Evolutionary conservation across 2,888 invertebrate species (phyloP).

Genomic region (Dryococelus australis): DNA sequence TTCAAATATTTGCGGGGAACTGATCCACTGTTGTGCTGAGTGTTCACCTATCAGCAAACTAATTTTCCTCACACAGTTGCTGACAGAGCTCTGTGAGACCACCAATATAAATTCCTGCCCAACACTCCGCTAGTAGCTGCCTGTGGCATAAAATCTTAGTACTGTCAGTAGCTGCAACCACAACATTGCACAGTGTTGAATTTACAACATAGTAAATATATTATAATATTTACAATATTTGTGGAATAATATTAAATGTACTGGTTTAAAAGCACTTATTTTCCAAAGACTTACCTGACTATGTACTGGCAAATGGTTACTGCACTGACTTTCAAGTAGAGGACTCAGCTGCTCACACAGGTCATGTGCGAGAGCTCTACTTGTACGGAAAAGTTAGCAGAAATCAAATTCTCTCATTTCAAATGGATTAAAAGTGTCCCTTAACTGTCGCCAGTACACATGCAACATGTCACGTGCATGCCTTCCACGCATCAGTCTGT

Average conservation of each 20-base stretch:
- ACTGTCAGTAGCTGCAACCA: slow-evolving; percentile 34
- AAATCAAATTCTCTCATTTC: background rate
- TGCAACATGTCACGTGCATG: background rate
- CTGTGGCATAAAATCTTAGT: slow-evolving; percentile 37
- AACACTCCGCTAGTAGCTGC: slow-evolving; percentile 36
- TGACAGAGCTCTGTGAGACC: slow-evolving; percentile 29
- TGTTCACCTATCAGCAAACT: slow-evolving; percentile 26
- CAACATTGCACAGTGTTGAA: background rate
- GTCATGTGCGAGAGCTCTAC: background rate
- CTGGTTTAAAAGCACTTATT: background rate
- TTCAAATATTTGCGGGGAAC: slow-evolving; percentile 31
- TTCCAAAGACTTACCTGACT: background rate
- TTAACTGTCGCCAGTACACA: background rate
- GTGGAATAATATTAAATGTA: background rate
- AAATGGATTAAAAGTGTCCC: background rate
- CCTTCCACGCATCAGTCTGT: no score
- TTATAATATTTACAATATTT: background rate
- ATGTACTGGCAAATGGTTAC: background rate
- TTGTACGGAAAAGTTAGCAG: background rate
- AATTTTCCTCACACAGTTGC: slow-evolving; percentile 30
- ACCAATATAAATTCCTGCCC: slow-evolving; percentile 34
- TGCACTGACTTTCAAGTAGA: background rate
- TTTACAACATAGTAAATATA: background rate
- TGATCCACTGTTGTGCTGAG: slow-evolving; percentile 36
- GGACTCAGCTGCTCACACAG: background rate